Conservation (phyloP, 2,888 invertebrate species). For the Ecdyonurus torrentis region DNA sequence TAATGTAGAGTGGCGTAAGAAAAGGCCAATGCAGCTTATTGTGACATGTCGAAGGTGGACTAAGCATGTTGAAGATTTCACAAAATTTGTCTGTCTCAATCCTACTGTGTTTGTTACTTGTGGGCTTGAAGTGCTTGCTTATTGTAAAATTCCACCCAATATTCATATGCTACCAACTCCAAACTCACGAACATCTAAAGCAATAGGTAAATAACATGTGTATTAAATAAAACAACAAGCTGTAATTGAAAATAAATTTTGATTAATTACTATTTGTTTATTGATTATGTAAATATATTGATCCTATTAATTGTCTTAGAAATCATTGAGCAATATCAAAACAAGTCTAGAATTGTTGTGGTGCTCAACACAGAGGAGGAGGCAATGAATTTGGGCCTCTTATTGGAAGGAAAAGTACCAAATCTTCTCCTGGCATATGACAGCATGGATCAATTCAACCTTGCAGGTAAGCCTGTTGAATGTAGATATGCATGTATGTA, state of each 20-base stretch:
- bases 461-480: background rate
- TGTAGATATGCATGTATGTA: no score
- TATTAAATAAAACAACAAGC: no score
- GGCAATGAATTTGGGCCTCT: background rate
- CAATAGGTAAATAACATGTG: no score
- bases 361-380: background rate
- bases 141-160: background rate
- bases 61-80: background rate
- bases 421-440: background rate
- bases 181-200: no score
- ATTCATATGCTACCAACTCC: background rate
- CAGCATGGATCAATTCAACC: background rate
- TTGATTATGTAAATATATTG: no score
- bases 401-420: background rate
- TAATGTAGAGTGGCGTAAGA: background rate
- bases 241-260: no score
- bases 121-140: background rate
- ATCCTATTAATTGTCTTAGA: no score
- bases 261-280: no score
- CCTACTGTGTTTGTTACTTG: background rate
- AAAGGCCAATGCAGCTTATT: background rate
- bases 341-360: background rate
- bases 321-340: no score
- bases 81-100: background rate
- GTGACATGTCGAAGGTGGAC: background rate